Evolutionary conservation across 2,797 vertebrate species (phyloP).

Genomic region (Chrosomus eos): DNA sequence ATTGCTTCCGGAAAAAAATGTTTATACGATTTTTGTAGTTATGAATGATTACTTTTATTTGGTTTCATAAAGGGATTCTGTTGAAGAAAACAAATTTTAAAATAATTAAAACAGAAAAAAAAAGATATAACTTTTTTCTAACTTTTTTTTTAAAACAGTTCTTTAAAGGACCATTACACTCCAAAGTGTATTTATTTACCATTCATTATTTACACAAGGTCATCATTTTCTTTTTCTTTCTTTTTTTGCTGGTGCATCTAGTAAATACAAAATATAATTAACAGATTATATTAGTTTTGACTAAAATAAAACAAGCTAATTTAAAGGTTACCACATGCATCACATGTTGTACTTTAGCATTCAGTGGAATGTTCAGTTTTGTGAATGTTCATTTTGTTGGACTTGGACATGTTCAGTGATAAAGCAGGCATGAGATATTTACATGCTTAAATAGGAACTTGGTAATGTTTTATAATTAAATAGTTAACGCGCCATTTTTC

Average conservation of each 20-base stretch:
- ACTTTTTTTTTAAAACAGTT: background rate
- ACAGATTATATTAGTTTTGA: background rate
- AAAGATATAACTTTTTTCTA: background rate
- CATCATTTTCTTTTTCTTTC: background rate
- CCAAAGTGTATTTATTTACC: too few species aligned
- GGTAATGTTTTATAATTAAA: constrained; percentile 34
- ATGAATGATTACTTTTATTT: constrained; percentile 84
- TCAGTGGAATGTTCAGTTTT: background rate
- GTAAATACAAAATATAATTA: background rate
- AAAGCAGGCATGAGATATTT: background rate
- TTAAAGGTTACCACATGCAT: background rate
- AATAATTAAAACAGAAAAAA: background rate
- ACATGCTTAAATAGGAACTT: background rate
- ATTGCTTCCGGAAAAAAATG: constrained; percentile 93
- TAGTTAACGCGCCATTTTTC: constrained; percentile 21
- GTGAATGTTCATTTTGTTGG: background rate
- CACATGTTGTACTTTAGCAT: background rate
- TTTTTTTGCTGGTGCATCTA: background rate
- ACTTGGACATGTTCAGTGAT: background rate
- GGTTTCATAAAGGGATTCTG: background rate
- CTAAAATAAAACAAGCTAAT: background rate
- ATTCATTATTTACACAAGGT: background rate
- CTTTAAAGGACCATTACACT: background rate
- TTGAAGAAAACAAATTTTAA: background rate
- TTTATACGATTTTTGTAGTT: constrained; percentile 78